These are phyloP conservation scores for Hypselothyrea guttata DNA, from an alignment of 2,888 invertebrate species.

Conservation along the genomic window DNA sequence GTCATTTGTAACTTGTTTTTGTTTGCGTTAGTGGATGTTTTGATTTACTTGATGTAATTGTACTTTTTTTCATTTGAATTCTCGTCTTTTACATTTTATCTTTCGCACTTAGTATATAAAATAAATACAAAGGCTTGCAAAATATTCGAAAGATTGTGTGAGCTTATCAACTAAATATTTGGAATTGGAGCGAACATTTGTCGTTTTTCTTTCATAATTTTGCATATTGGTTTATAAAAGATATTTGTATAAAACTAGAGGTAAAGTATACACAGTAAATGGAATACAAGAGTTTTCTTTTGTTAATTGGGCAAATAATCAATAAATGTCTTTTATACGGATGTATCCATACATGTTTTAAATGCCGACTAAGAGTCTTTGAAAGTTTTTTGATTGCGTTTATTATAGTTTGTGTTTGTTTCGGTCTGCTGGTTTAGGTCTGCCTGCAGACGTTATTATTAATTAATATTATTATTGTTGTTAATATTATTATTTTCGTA, in stretches of 20 bases:
- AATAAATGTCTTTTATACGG: constrained; percentile 20
- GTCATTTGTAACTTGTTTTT: constrained; percentile 38
- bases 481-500: too few relatives aligned
- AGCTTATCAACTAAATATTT: constrained; percentile 68
- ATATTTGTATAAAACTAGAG: constrained; percentile 46
- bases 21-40: constrained; percentile 51
- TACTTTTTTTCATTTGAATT: constrained; percentile 40
- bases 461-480: constrained; percentile 3
- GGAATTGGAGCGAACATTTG: constrained; percentile 72
- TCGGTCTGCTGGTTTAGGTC: constrained; percentile 62
- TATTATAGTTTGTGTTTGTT: constrained; percentile 29
- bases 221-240: constrained; percentile 30
- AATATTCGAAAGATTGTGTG: constrained; percentile 46
- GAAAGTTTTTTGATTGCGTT: constrained; percentile 50
- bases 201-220: constrained; percentile 36
- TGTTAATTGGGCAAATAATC: constrained; percentile 40
- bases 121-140: constrained; percentile 55
- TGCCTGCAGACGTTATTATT: constrained; percentile 66
- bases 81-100: constrained; percentile 43
- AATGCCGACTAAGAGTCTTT: constrained; percentile 62
- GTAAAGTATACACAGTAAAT: constrained; percentile 53
- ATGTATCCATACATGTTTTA: constrained; percentile 25
- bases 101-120: constrained; percentile 22
- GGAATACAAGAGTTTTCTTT: constrained; percentile 57
- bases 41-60: too few relatives aligned